These are phyloP conservation scores for Napeogenes sylphis DNA, from an alignment of 2,888 invertebrate species.

Conservation along the genomic window DNA sequence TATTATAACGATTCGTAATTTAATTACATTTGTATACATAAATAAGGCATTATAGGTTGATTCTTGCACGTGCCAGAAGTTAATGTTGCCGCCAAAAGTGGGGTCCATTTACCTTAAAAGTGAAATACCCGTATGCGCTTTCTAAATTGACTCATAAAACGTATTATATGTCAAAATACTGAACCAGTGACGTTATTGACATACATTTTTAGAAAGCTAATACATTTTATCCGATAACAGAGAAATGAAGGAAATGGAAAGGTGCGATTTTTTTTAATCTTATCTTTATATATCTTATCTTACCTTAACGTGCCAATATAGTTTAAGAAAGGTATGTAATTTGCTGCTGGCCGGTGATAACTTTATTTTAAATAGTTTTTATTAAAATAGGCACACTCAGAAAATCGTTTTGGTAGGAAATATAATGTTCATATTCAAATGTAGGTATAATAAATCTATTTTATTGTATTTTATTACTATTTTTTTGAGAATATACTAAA, in stretches of 20 bases:
- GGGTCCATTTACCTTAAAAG: constrained; percentile 15
- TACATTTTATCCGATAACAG: constrained; percentile 2
- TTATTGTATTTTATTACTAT: no score
- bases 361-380: no score
- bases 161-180: constrained; percentile 25
- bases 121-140: constrained; percentile 18
- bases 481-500: no score
- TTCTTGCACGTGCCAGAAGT: not conserved
- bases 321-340: no score
- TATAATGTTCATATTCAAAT: no score
- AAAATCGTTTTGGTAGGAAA: no score
- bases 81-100: constrained; percentile 4
- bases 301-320: not conserved
- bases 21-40: not conserved
- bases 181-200: constrained; percentile 17
- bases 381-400: no score
- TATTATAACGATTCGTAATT: not conserved
- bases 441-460: no score
- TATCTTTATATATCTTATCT: not conserved
- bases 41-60: no score
- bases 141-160: constrained; percentile 29
- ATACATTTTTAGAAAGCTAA: constrained; percentile 24
- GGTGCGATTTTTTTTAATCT: not conserved
- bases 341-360: no score
- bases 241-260: constrained; percentile 3